Percentiles rank a stretch among this genome's conserved stretches.
Conservation (phyloP, 2,888 invertebrate species). For the Drosophila pseudotakahashii region DNA sequence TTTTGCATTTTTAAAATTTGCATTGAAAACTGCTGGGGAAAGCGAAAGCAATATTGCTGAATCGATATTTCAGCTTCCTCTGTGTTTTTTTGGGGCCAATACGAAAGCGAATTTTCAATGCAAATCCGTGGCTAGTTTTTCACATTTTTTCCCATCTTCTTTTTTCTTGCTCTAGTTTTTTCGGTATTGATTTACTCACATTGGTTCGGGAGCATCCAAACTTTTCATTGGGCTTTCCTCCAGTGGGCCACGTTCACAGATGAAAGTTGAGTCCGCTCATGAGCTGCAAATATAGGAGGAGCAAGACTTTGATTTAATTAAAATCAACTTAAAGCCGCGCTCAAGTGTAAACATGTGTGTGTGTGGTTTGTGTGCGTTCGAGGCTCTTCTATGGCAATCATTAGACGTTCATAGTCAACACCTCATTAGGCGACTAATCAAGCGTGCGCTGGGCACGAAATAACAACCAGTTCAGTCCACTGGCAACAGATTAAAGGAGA, state of each 20-base stretch:
- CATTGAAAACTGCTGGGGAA: constrained; percentile 39
- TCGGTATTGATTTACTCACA: constrained; percentile 57
- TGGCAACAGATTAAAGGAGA: constrained; percentile 55
- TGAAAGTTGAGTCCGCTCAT: constrained; percentile 16
- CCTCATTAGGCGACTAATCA: constrained; percentile 83
- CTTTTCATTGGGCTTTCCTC: constrained; percentile 70
- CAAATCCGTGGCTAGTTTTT: constrained; percentile 45
- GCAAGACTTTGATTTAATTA: constrained; percentile 34
- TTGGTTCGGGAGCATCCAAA: constrained; percentile 62
- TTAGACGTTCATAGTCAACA: constrained; percentile 74
- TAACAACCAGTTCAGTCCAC: constrained; percentile 65
- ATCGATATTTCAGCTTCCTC: constrained; percentile 8
- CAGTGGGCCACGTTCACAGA: constrained; percentile 49
- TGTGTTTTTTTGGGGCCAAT: not conserved
- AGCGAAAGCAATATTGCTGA: constrained; percentile 42
- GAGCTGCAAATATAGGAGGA: constrained; percentile 41
- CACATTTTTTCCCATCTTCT: not conserved
- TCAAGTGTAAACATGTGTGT: constrained; percentile 27
- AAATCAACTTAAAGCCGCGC: constrained; percentile 36
- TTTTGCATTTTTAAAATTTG: constrained; percentile 32
- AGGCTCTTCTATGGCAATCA: constrained; percentile 48
- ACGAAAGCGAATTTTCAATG: constrained; percentile 41
- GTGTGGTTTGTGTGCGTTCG: constrained; percentile 5
- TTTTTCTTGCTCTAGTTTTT: constrained; percentile 7
- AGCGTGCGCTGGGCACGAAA: constrained; percentile 70